phyloP scores from a whole-genome alignment of 2,113 vertebrate genomes.

The Burhinus oedicnemus region DNA sequence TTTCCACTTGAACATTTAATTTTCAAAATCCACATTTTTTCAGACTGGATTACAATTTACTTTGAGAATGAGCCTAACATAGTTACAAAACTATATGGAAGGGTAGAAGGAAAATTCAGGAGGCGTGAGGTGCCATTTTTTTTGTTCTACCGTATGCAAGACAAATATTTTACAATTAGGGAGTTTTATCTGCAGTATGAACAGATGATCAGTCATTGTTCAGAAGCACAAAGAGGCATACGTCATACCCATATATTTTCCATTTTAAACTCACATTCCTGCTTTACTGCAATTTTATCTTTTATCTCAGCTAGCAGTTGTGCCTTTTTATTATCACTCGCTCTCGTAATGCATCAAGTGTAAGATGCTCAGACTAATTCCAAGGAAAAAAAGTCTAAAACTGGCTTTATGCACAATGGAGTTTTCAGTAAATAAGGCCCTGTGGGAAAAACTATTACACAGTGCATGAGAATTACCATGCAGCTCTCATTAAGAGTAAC shows the following conservation, averaged over 20 bases:
- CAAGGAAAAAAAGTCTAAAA: conserved; percentile 6
- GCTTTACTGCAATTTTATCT: conserved; percentile 37
- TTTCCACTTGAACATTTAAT: conserved; percentile 20
- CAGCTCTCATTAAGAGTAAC: conserved; percentile 39
- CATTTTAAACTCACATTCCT: conserved; percentile 26
- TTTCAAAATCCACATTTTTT: neutral
- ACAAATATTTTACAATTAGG: conserved; percentile 56
- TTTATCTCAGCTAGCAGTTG: conserved; percentile 37
- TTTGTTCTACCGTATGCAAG: neutral
- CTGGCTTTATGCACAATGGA: conserved; percentile 25
- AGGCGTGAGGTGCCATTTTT: neutral
- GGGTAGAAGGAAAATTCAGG: neutral
- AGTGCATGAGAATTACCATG: conserved; percentile 1
- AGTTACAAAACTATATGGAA: neutral
- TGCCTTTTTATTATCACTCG: neutral
- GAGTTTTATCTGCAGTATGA: conserved; percentile 46
- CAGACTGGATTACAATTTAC: neutral
- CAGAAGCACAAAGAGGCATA: conserved; percentile 32
- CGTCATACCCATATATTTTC: conserved; percentile 9
- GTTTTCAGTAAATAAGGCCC: conserved; percentile 46
- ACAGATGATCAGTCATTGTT: conserved; percentile 60
- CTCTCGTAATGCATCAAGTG: neutral
- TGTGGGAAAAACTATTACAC: conserved; percentile 29
- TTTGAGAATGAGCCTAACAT: neutral
- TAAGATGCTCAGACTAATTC: conserved; percentile 37